phyloP scores from a whole-genome alignment of 2,888 invertebrate species.

The Temnothorax ravouxi region DNA sequence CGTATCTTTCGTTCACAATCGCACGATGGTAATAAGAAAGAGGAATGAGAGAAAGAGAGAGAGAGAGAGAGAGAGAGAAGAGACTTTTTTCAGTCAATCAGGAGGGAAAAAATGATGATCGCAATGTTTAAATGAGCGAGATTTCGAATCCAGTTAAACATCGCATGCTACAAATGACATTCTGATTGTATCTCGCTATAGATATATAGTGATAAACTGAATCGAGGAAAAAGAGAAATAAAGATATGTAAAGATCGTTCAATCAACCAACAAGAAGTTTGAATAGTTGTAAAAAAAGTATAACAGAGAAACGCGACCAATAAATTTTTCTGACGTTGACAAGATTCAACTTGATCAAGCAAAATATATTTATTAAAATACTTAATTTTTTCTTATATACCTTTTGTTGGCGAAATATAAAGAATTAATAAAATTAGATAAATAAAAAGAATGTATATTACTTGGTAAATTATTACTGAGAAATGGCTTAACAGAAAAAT shows the following conservation, averaged over 20 bases:
- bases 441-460: neutral
- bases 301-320: neutral
- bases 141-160: neutral
- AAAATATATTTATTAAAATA: too few species aligned
- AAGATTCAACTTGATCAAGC: neutral
- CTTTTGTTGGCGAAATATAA: neutral
- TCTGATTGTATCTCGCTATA: constrained; percentile 23
- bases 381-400: neutral
- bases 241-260: neutral
- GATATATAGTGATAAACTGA: constrained; percentile 13
- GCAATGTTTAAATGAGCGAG: constrained; percentile 17
- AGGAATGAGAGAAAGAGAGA: neutral
- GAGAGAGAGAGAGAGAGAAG: neutral
- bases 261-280: neutral
- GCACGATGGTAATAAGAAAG: neutral
- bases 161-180: neutral
- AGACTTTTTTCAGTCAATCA: neutral
- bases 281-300: neutral
- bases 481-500: too few species aligned
- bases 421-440: neutral
- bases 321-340: neutral
- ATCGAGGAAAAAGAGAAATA: neutral
- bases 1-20: constrained; percentile 17
- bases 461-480: neutral
- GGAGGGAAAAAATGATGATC: constrained; percentile 17